phyloP scores from a whole-genome alignment of 2,113 vertebrate species.

The Triplophysa rosa region DNA sequence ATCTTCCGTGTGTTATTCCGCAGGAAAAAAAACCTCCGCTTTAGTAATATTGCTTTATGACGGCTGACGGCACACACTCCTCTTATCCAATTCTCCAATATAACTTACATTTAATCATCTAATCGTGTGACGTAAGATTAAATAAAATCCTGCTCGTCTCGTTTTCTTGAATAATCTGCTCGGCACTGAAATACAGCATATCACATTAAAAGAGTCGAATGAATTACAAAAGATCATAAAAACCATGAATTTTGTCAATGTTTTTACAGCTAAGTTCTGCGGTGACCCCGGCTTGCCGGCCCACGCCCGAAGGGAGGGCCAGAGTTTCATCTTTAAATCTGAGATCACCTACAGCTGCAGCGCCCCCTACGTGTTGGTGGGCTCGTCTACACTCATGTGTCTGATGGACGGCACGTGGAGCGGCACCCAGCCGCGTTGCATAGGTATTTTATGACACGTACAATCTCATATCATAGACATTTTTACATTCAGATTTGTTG shows the following conservation, averaged over 20 bases:
- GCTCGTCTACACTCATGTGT: constrained; percentile 85
- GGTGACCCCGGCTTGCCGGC: constrained; percentile 89
- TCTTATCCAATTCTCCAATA: too few species aligned
- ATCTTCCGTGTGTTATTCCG: too few species aligned
- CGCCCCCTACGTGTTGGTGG: constrained; percentile 85
- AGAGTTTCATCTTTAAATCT: constrained; percentile 96
- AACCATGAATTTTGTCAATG: background rate
- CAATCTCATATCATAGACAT: background rate
- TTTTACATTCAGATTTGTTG: background rate
- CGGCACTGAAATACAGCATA: too few species aligned
- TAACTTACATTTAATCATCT: too few species aligned
- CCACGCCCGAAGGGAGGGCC: constrained; percentile 88
- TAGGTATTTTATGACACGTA: constrained; percentile 73
- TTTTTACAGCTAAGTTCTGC: constrained; percentile 88
- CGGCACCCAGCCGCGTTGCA: constrained; percentile 89
- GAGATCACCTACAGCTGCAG: constrained; percentile 90
- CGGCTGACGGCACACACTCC: too few species aligned
- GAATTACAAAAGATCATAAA: too few species aligned
- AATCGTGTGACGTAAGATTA: too few species aligned
- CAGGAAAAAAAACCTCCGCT: too few species aligned
- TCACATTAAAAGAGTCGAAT: too few species aligned
- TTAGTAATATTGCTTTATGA: too few species aligned
- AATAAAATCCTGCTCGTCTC: too few species aligned
- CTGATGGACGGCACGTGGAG: constrained; percentile 92
- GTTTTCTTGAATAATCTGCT: too few species aligned